These are phyloP conservation scores for Cheilosia pagana DNA, from an alignment of 2,888 invertebrate species.

Conservation along the genomic window DNA sequence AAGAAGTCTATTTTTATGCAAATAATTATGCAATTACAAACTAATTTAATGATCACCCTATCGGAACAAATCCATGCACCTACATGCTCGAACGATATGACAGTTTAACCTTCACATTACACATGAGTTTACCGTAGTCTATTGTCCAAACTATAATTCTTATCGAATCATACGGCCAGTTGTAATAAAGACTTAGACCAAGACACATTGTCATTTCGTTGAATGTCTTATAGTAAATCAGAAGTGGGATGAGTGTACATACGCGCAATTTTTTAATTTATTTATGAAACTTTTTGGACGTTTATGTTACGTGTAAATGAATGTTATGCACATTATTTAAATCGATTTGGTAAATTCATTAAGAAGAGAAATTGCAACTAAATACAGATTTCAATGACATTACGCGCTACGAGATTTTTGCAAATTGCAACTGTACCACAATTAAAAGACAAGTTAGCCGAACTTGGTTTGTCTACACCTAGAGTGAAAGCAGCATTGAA, in stretches of 20 bases:
- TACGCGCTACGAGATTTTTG: not conserved
- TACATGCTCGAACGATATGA: too few relatives aligned
- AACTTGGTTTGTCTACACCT: constrained; percentile 20
- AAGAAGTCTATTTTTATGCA: too few relatives aligned
- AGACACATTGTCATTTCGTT: not conserved
- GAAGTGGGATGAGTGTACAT: too few relatives aligned
- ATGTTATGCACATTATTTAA: not conserved
- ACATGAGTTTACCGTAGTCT: too few relatives aligned
- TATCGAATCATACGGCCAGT: too few relatives aligned
- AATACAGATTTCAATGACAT: too few relatives aligned
- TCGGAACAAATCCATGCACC: too few relatives aligned
- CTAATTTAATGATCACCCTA: too few relatives aligned
- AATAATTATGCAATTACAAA: too few relatives aligned
- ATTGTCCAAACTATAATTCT: too few relatives aligned
- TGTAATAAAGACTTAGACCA: not conserved
- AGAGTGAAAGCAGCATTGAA: constrained; percentile 11
- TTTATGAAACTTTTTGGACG: not conserved
- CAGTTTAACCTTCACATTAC: too few relatives aligned
- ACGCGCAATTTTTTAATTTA: not conserved
- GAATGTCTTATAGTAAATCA: not conserved
- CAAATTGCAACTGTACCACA: not conserved
- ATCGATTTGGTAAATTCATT: not conserved
- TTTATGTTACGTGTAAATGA: not conserved
- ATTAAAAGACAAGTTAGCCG: constrained; percentile 25
- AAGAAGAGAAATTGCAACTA: too few relatives aligned